Base-by-base conservation (phyloP, 1,140 invertebrate genomes). In the Eurytemora carolleeae region DNA sequence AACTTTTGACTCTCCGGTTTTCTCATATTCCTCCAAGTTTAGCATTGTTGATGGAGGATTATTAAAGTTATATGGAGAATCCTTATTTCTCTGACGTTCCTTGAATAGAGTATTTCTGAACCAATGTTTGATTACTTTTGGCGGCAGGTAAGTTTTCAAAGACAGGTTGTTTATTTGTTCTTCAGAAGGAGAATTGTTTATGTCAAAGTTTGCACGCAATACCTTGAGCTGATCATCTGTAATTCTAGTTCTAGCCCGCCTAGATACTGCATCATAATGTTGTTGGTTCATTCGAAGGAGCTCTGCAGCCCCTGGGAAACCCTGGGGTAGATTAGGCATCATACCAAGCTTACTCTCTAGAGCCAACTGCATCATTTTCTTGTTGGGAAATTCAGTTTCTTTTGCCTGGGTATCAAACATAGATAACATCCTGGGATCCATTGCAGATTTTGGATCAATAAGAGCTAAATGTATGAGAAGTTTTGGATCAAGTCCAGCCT, bases 101-200 rank as follows among this genome's bases (percentile, higher is more conserved):
- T 98, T 98, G 71, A 98, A 98, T n/a, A 98, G 73, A 0, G 95
- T 98, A 70, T 98, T 98, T 65, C 95, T 77, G 75, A 98, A 98
- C 93, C 93, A 98, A 71, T 98, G 93, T 71, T 98, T 98, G 59
- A 98, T 95, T 17, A 97, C 92, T 77, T 98, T 98, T 53, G 91
- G 88, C 3, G 92, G 91, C 18, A 98, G 76, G 66, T 91, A 90
- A 63, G 90, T 90, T 70, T 96, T 91, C 53, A 84, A 80, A 2
- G 88, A 89, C 91, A 96, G 94, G 69, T 93, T 88, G 66, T 87
- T 80, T 62, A 98, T 94, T 69, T 94, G 91, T 65, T 96, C 92
- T 75, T 97, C 93, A 53, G 87, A 90, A 0, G 93, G 93, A 0
- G 91, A 95, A 74, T 96, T 97, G 72, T 96, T 95, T 59, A 98